Evolutionary conservation across 2,888 invertebrate species (phyloP), one percentile per base, ranked within the genome.

Genomic region (Drosophila macrothrix): DNA sequence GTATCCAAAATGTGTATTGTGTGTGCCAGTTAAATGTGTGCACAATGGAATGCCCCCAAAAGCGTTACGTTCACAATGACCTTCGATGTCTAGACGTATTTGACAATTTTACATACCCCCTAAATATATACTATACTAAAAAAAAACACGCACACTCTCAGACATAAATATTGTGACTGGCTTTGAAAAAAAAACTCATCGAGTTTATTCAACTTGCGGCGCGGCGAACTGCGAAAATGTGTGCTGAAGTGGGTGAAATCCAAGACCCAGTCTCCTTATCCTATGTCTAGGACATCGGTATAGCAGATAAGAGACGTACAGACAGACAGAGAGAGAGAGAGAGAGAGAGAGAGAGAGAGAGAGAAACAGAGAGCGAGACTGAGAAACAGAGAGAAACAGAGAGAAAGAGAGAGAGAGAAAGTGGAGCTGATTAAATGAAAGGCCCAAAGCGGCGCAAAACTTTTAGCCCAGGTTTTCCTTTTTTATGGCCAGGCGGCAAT

Each of bases 1-100:
- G 9, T 9, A 19, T 10, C 31, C 3, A 31, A 46, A 25, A 16
- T 46, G 16, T 22, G 9, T 43, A 52, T 63, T 58, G 52, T 67
- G 55, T 58, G 60, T 54, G 62, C 35, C 63, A 58, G 58, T 46
- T 66, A 28, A 46, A 25, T 63, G 55, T 61, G 39, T 71, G 49
- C 67, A 41, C 60, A 68, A 65, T 68, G 10, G 50, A 65, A 53
- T 72, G 76, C 70, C 76, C 65, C 71, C 63, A 80, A 46, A 25
- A 78, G 81, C 76, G 71, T 87, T 78, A 69, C 46, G 46, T 76
- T 66, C 76, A 49, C 74, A 82, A 73, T 83, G 89, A 84, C 89
- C 89, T 90, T 90, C 89, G 78, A 63, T 63, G 89, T 90, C 89
- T 90, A 90, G 89, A 90, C 89, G 56, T 71, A 82, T 89, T 89